Evolutionary conservation across 2,797 vertebrate genomes (phyloP).

Genomic region (Cryptoprocta ferox): DNA sequence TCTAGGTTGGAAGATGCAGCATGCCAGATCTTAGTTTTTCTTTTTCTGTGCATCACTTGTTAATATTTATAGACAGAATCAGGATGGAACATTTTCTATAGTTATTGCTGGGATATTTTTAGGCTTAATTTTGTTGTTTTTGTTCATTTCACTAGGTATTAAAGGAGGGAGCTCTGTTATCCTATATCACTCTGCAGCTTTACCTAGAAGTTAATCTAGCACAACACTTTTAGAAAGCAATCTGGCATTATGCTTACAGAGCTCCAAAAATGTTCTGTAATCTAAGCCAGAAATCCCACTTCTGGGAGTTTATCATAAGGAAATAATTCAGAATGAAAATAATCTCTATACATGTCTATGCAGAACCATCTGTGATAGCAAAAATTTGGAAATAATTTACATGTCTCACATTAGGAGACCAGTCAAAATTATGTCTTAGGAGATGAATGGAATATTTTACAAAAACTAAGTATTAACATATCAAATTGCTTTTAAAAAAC

Average conservation of each 20-base stretch:
- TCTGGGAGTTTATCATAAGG: slow-evolving; percentile 45
- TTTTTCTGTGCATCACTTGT: neutral
- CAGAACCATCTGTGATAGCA: slow-evolving; percentile 53
- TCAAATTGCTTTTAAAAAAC: slow-evolving; percentile 49
- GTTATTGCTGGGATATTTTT: neutral
- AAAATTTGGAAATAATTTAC: slow-evolving; percentile 28
- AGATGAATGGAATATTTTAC: slow-evolving; percentile 22
- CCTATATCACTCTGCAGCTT: neutral
- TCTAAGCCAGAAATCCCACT: slow-evolving; percentile 15
- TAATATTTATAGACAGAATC: neutral
- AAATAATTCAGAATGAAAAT: slow-evolving; percentile 63
- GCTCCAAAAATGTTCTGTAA: slow-evolving; percentile 4
- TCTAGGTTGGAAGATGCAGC: neutral
- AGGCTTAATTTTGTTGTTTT: neutral
- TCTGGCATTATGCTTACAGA: slow-evolving; percentile 31
- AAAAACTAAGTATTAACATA: slow-evolving; percentile 4
- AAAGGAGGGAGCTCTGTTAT: slow-evolving; percentile 8
- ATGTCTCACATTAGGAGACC: neutral
- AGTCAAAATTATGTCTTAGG: neutral
- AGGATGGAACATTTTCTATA: neutral
- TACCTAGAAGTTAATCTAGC: slow-evolving; percentile 39
- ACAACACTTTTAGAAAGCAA: slow-evolving; percentile 20
- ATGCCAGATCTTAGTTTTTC: neutral
- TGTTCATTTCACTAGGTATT: neutral
- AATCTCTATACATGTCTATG: slow-evolving; percentile 15